phyloP scores from a whole-genome alignment of 2,888 invertebrate species.

The Lepidocyrtoides sp. region DNA sequence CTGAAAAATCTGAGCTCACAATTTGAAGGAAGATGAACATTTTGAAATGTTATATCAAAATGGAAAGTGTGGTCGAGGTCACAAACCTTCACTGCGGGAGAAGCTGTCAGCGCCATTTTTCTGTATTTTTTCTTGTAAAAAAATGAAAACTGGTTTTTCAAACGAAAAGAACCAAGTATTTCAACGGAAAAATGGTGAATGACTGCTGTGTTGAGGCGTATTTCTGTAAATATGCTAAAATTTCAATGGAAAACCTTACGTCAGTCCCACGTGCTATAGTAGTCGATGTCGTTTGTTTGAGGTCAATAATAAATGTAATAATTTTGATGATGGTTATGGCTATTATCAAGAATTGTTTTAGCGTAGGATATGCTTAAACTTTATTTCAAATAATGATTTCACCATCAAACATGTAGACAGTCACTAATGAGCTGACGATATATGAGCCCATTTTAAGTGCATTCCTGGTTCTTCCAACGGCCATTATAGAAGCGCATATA shows the following conservation, averaged over 20 bases:
- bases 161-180: too few species aligned
- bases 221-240: neutral
- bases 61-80: slow-evolving; percentile 31
- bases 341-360: neutral
- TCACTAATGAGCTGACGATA: neutral
- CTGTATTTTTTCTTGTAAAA: too few species aligned
- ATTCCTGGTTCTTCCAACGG: neutral
- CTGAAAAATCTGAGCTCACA: slow-evolving; percentile 71
- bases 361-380: neutral
- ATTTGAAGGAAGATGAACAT: slow-evolving; percentile 30
- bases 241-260: neutral
- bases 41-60: slow-evolving; percentile 53
- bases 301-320: neutral
- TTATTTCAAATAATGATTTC: neutral
- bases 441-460: neutral
- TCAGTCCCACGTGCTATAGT: neutral
- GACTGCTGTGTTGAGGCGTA: neutral
- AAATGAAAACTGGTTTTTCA: too few species aligned
- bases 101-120: neutral
- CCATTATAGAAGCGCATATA: neutral
- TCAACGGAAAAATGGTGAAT: neutral
- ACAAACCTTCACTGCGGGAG: neutral
- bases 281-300: neutral
- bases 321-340: neutral
- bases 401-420: neutral